These are phyloP conservation scores for Cephalophus harveyi DNA, from an alignment of 2,113 vertebrate species.

Conservation along the genomic window DNA sequence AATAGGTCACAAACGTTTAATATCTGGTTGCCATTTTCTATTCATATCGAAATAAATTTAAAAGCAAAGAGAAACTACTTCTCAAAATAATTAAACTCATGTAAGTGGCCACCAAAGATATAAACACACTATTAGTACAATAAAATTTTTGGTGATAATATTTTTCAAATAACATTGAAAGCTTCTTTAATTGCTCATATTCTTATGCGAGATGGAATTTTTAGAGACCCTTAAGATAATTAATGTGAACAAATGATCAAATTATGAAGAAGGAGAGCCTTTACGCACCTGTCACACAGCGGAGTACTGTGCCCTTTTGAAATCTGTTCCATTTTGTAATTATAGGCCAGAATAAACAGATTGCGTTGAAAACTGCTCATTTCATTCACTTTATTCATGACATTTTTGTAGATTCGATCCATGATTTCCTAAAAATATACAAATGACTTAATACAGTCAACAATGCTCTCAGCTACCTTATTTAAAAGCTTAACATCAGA, in stretches of 20 bases:
- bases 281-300: constrained; percentile 88
- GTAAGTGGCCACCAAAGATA: not conserved
- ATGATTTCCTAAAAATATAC: constrained; percentile 90
- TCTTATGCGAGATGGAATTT: not conserved
- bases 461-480: not conserved
- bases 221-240: not conserved
- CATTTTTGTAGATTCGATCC: constrained; percentile 97
- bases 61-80: constrained; percentile 24
- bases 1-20: not conserved
- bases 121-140: not conserved
- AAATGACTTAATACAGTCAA: constrained; percentile 35
- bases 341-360: constrained; percentile 94
- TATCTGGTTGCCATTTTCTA: not conserved
- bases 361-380: constrained; percentile 91
- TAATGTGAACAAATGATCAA: not conserved
- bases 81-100: not conserved
- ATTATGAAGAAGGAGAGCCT: not conserved
- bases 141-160: not conserved
- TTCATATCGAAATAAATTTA: not conserved
- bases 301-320: constrained; percentile 89
- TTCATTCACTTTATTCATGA: constrained; percentile 93
- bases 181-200: not conserved
- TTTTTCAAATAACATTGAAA: not conserved
- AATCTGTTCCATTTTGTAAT: constrained; percentile 98
- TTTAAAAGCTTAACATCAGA: not conserved